A percentile compares a stretch with the other conserved stretches of the same genome.
phyloP scores from a whole-genome alignment of 2,797 vertebrate genomes.

The Pteronotus mesoamericanus region DNA sequence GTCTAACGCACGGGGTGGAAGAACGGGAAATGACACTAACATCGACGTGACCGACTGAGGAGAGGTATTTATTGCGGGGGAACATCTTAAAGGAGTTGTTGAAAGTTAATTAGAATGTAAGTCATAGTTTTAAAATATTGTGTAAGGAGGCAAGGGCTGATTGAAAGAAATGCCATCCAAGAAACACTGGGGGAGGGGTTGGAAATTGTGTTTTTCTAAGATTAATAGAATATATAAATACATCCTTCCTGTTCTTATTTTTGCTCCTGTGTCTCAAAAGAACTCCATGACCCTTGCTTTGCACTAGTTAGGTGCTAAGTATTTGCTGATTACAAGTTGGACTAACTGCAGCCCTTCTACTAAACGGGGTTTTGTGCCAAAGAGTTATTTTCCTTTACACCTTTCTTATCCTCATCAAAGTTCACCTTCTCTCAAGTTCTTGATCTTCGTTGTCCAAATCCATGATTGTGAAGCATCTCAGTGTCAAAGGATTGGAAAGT shows the following conservation, averaged over 20 bases:
- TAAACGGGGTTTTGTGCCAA: background rate
- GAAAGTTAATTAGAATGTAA: background rate
- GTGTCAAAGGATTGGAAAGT: background rate
- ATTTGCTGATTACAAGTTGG: background rate
- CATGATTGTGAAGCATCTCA: background rate
- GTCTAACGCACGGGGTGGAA: too few species aligned
- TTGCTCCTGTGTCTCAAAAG: background rate
- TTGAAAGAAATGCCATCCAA: background rate
- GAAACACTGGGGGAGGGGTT: background rate
- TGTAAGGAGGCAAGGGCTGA: background rate
- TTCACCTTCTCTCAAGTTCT: background rate
- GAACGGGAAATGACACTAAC: background rate
- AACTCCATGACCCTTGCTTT: background rate
- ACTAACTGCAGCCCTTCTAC: background rate
- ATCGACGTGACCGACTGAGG: too few species aligned
- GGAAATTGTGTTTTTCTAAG: background rate
- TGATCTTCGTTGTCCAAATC: background rate
- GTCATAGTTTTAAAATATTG: background rate
- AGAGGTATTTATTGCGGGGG: accelerated
- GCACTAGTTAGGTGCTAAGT: background rate
- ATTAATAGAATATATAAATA: background rate
- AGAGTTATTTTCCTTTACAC: background rate
- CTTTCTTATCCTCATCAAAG: background rate
- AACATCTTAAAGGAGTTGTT: background rate
- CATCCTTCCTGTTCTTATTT: background rate